Base-by-base conservation (phyloP, 2,797 vertebrate genomes). In the Semaprochilodus insignis region DNA sequence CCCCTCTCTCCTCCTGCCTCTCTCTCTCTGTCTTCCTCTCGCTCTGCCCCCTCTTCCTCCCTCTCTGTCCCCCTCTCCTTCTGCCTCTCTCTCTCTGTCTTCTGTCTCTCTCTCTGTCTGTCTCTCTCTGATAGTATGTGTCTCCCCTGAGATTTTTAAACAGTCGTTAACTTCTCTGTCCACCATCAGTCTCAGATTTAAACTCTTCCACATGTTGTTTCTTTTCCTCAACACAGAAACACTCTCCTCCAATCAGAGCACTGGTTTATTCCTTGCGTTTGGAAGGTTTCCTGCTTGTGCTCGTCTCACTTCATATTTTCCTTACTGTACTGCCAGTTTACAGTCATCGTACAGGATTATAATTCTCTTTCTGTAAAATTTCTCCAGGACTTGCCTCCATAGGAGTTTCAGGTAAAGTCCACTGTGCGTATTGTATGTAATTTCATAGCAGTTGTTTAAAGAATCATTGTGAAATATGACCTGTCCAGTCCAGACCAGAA, bases 181-280 rank as follows among this genome's bases (percentile, higher is more conserved):
- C 54, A 1, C 23, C 63, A 60, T 48, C 36, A 10, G 25, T 69
- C 44, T 31, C 62, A 57, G n/a, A 52, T 76, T 77, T 77, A 82
- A 70, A 77, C 59, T 74, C 74, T 70, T 82, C 65, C 74, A 69
- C 54, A 44, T 74, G 79, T 81, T 51, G 27, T 60, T 77, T 34
- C 36, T 81, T 11, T 31, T 67, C 34, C 21, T 66, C 63, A 77
- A n/a, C 65, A 54, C 55, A 52, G 44, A 77, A 62, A 36, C 55
- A 1, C 63, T 15, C 14, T 25, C 40, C 31, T 63, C 55, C 57
- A 65, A 60, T 51, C 65, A 16, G 54, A 72, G 74, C 16, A 8
- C 25, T 77, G 81, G 71, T 82, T 82, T 77, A 77, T 77, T 71
- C 69, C 66, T 40, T 21, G 27, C 17, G 21, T 10, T 71, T 74